Conservation (phyloP, 2,797 vertebrate species). For the Sebastes matsubarae region DNA sequence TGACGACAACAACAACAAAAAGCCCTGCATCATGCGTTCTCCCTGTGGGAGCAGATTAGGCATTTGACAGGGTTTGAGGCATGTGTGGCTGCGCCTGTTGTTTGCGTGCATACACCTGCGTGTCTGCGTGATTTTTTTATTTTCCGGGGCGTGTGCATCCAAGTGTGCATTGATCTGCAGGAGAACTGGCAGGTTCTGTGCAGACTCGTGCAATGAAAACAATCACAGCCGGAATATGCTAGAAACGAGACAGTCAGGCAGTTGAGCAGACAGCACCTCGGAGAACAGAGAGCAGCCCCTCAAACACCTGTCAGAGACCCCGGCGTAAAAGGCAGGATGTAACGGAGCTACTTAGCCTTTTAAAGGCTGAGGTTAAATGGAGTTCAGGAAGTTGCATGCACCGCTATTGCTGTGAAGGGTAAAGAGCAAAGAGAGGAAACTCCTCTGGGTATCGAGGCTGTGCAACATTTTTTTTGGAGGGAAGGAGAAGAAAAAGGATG, state of each 20-base stretch:
- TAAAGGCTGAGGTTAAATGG: conserved; percentile 63
- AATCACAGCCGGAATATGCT: conserved; percentile 14
- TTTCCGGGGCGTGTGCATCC: conserved; percentile 13
- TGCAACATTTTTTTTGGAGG: conserved; percentile 1
- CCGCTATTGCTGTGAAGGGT: conserved; percentile 27
- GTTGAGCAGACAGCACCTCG: conserved; percentile 33
- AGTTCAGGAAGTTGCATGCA: conserved; percentile 58
- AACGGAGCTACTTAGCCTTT: conserved; percentile 61
- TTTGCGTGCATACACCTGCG: conserved; percentile 37
- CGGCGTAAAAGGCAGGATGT: conserved; percentile 34
- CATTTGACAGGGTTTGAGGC: conserved; percentile 52
- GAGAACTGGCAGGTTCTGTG: conserved; percentile 27
- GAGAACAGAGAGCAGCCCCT: conserved; percentile 35
- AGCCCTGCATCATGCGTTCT: conserved; percentile 51
- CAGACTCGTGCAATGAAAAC: background rate
- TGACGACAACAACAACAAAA: conserved; percentile 39
- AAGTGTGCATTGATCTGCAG: conserved; percentile 37
- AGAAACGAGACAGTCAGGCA: conserved; percentile 39
- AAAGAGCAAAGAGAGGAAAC: conserved; percentile 29
- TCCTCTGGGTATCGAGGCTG: conserved; percentile 36
- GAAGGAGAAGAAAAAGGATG: conserved; percentile 12
- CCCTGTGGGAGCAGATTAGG: conserved; percentile 63
- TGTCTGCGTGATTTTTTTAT: background rate
- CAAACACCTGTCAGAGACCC: conserved; percentile 45
- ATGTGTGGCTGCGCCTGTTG: conserved; percentile 54